Evolutionary conservation across 2,113 vertebrate genomes (phyloP).

Genomic region (Clupea harengus): DNA sequence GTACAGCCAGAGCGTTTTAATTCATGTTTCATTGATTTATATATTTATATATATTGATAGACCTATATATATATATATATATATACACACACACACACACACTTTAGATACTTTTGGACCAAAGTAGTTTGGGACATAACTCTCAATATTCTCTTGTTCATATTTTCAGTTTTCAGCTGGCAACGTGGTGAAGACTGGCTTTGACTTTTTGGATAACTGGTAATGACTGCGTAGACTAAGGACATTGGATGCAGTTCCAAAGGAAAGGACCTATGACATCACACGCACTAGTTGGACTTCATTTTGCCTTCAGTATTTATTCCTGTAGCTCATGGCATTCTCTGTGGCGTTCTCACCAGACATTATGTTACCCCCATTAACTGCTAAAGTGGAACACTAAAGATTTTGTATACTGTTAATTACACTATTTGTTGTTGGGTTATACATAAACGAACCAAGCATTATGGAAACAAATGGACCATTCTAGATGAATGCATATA

Average conservation of each 20-base stretch:
- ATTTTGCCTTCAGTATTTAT: conserved; percentile 47
- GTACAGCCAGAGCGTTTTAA: too few species aligned
- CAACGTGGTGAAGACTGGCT: conserved; percentile 92
- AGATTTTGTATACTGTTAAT: neutral
- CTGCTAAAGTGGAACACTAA: conserved; percentile 19
- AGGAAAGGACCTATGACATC: conserved; percentile 21
- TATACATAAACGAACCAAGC: neutral
- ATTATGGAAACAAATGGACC: neutral
- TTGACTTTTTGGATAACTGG: conserved; percentile 99
- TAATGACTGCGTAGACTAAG: conserved; percentile 64
- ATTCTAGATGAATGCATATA: neutral
- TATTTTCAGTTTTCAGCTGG: conserved; percentile 80
- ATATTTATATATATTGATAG: too few species aligned
- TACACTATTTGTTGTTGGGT: neutral
- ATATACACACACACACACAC: too few species aligned
- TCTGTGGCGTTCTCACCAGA: neutral
- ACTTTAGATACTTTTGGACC: neutral
- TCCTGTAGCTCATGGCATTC: conserved; percentile 44
- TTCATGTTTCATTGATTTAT: too few species aligned
- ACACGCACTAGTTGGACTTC: neutral
- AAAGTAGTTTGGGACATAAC: neutral
- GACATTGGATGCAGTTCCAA: conserved; percentile 40
- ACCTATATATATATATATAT: too few species aligned
- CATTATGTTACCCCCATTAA: neutral
- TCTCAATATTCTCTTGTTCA: neutral